A percentile compares a stretch with the other conserved stretches of the same genome.
Evolutionary conservation across 2,113 vertebrate genomes (phyloP).

Genomic region (Macquaria australasica): DNA sequence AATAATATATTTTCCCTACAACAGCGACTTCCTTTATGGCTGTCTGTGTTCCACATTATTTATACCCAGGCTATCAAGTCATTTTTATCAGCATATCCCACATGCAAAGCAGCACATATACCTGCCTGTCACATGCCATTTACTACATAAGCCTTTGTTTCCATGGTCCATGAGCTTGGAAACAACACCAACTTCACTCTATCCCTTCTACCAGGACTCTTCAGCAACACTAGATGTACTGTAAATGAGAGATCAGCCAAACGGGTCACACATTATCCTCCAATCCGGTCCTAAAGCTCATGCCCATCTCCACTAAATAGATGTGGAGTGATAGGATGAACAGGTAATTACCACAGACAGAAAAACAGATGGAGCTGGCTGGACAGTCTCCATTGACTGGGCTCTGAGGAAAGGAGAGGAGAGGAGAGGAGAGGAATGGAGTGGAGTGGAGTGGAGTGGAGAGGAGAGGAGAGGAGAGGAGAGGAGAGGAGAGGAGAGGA

Average conservation of each 20-base stretch:
- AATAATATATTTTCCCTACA: slow-evolving; percentile 3
- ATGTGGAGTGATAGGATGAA: slow-evolving; percentile 48
- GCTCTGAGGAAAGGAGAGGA: not conserved
- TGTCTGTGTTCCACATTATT: not conserved
- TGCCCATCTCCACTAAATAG: slow-evolving; percentile 46
- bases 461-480: not conserved
- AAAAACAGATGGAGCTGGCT: slow-evolving; percentile 34
- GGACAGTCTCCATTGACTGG: slow-evolving; percentile 35
- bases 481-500: slow-evolving; percentile 9
- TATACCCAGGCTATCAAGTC: not conserved
- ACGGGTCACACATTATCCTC: slow-evolving; percentile 49
- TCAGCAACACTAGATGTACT: slow-evolving; percentile 40
- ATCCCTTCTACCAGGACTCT: slow-evolving; percentile 9
- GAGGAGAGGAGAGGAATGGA: slow-evolving; percentile 8
- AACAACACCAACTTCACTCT: not conserved
- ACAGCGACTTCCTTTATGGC: not conserved
- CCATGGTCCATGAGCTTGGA: slow-evolving; percentile 5
- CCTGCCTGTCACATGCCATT: slow-evolving; percentile 30
- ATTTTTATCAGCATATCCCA: not conserved
- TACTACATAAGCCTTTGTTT: slow-evolving; percentile 25
- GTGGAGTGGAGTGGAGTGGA: not conserved
- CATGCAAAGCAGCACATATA: slow-evolving; percentile 9
- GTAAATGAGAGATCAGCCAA: slow-evolving; percentile 46
- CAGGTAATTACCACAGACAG: slow-evolving; percentile 56
- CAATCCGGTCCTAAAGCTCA: not conserved